Base-by-base conservation (phyloP, 2,797 vertebrate genomes). In the Odontamblyopus rebecca region DNA sequence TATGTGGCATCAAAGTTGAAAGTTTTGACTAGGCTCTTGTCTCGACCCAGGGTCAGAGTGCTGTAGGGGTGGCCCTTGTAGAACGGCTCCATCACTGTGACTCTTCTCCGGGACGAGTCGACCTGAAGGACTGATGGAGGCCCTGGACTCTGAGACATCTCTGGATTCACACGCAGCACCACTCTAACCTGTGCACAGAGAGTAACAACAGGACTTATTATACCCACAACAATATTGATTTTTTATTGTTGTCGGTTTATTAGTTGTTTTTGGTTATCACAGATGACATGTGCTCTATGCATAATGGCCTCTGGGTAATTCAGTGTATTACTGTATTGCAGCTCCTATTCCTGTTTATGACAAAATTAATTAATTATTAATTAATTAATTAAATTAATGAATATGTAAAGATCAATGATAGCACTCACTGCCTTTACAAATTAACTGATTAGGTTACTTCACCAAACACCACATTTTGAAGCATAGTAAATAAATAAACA, bases 1-100 rank as follows among this genome's bases (percentile, higher is more conserved):
- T 96, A 99, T 61, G 95, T 94, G 0, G 95, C 95, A 61, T 99
- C 98, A 11, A 99, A 96, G 78, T 93, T 95, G 84, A 97, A 96
- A 89, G 96, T 97, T 90, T 97, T 99, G 0, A 96, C 94, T 1
- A 93, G 94, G 62, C 92, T 95, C 38, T 79, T 92, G 18, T 95
- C 93, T 38, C 84, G 89, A 75, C 94, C 90, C 0, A 94, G 92
- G 61, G 95, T 95, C 86, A 93, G 93, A 51, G 94, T 91, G 48
- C 87, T 50, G 16, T 92, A 92, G 3, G 93, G 91, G 23, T 93
- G 88, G 64, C 90, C 93, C 92, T 80, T 95, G 77, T 76, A 80
- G 68, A 92, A 62, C 0, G 96, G 95, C 54, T 99, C 97, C 72
- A 97, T 91, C 15, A 99, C 73, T 0, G 91, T 97, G 85, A 99